Base-by-base conservation (phyloP, 1,140 invertebrate genomes). In the Tenebrio molitor region DNA sequence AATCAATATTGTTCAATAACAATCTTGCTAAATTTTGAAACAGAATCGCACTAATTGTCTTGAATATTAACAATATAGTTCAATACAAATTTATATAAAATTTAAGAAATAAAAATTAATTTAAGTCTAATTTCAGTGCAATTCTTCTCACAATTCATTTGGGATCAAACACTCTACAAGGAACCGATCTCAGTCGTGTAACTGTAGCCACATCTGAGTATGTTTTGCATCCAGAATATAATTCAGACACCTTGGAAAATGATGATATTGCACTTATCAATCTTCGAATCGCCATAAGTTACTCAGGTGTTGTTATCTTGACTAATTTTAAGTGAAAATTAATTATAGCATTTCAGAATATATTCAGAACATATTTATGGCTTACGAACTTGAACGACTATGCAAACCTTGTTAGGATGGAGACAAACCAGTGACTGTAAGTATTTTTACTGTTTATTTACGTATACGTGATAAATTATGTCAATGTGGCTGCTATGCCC, bases 321-420 rank as follows among this genome's bases (percentile, higher is more conserved):
- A 4, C 29, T 5, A 4, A 33, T 5, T 33, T 0, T 0, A 33
- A 0, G 10, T 5, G 10, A 5, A n/a, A n/a, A n/a, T n/a, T n/a
- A n/a, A n/a, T n/a, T n/a, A n/a, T n/a, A n/a, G n/a, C n/a, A n/a
- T n/a, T n/a, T n/a, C n/a, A n/a, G n/a, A n/a, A n/a, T n/a, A n/a
- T n/a, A n/a, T n/a, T n/a, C n/a, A n/a, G n/a, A n/a, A n/a, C n/a
- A n/a, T n/a, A 8, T 50, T 50, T 12, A 50, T 50, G 44, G 44
- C 44, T 23, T 50, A 50, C 23, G 44, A 21, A 50, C 12, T 21
- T 50, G 17, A 50, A 17, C 19, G 44, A 50, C n/a, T 50, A 50
- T 5, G 23, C 44, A 21, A 17, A 50, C n/a, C 19, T 50, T 1
- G 19, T 8, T 12, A 19, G 44, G 44, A 19, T 50, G 44, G 44